Percentiles rank a stretch among this genome's conserved stretches.
Evolutionary conservation across 2,797 vertebrate genomes (phyloP).

Genomic region (Lepidocolaptes lacrymiger): DNA sequence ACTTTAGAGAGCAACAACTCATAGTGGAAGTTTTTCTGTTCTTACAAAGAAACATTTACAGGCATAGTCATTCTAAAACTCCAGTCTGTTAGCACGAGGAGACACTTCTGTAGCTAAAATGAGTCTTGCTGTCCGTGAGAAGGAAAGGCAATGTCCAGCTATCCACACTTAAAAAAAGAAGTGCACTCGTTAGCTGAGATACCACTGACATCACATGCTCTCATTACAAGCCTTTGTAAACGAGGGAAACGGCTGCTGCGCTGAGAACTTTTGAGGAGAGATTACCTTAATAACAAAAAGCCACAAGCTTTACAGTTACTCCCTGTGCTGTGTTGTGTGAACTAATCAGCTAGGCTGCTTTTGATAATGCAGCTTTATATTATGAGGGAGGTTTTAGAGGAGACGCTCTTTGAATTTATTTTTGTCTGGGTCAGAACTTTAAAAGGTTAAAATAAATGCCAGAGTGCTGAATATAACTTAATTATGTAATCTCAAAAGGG

Average conservation of each 20-base stretch:
- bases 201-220: neutral
- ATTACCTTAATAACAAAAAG: conserved; percentile 52
- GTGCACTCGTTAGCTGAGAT: neutral
- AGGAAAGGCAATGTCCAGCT: neutral
- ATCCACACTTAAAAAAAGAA: neutral
- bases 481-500: conserved; percentile 33
- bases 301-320: conserved; percentile 21
- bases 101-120: neutral
- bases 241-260: neutral
- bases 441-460: conserved; percentile 51
- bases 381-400: neutral
- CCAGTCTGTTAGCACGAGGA: neutral
- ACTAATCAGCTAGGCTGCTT: conserved; percentile 36
- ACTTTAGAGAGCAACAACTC: neutral
- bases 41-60: neutral
- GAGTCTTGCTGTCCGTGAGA: neutral
- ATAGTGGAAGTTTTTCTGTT: neutral
- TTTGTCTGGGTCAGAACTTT: conserved; percentile 31
- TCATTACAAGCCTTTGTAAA: neutral
- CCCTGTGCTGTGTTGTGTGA: neutral
- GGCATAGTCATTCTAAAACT: neutral
- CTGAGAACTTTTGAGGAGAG: conserved; percentile 28
- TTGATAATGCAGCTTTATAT: conserved; percentile 26
- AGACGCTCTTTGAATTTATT: conserved; percentile 26
- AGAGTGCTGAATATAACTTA: conserved; percentile 23